Evolutionary conservation across 2,113 vertebrate genomes (phyloP).

Genomic region (Sylvilagus bachmani): DNA sequence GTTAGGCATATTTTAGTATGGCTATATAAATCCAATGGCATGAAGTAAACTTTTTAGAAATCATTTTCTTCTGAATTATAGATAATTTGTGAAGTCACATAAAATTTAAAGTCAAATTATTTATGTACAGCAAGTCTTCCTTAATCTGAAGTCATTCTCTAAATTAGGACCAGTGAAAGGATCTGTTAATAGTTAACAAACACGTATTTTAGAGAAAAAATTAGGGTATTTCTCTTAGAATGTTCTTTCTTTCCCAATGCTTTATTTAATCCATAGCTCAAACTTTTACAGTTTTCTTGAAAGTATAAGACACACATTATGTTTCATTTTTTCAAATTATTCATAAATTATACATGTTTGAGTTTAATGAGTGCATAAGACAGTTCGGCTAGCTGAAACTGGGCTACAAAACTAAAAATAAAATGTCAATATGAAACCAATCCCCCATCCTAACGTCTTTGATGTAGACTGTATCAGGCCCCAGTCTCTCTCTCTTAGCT

Average conservation of each 20-base stretch:
- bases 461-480: no score
- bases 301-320: background rate
- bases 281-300: background rate
- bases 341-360: background rate
- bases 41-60: background rate
- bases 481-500: no score
- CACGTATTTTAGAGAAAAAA: background rate
- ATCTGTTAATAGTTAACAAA: constrained; percentile 29
- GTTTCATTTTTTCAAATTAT: background rate
- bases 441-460: no score
- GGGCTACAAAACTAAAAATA: constrained; percentile 13
- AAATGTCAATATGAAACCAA: background rate
- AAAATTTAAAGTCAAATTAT: constrained; percentile 52
- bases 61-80: constrained; percentile 37
- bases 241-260: background rate
- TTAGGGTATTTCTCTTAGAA: background rate
- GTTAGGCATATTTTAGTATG: background rate
- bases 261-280: background rate
- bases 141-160: constrained; percentile 50
- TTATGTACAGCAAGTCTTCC: background rate
- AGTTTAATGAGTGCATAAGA: background rate
- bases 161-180: constrained; percentile 30
- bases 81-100: constrained; percentile 42
- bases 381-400: background rate
- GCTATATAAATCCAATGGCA: background rate